Base-by-base conservation (phyloP, 30 jellyfish, hydroid and myxozoan species). In the Pelagia noctiluca region DNA sequence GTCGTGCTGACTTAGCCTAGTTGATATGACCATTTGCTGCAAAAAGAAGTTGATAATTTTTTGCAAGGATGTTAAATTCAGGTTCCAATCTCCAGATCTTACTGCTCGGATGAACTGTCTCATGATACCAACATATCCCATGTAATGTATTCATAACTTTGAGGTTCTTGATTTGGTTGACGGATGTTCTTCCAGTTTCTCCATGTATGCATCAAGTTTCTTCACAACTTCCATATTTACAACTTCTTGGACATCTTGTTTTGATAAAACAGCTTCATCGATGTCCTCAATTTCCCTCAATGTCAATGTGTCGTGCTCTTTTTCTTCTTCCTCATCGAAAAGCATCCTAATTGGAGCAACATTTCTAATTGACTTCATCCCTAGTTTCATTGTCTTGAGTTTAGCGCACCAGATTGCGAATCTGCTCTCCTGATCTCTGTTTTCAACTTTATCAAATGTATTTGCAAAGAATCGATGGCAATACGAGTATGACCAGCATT, bases 21-120 rank as follows among this genome's bases (percentile, higher is more conserved):
- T 60, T 35, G 71, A 60, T 83, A 36, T 83, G 94, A 13, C 94
- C 94, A 24, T 89, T 8, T 4, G 94, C 94, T 11, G 94, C 94
- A 50, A 83, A 61, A n/a, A n/a, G 11, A 65, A 38, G 32, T 48
- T 48, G 1, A 85, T 86, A 86, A 75, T 85, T 10, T 85, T 46
- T 21, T 77, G 1, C 13, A 70, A 12, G 11, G 53, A 26, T 50
- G 34, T 29, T 1, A 73, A 86, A 35, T 85, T 92, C 35, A 74
- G 33, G 0, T 25, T 50, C 92, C 91, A 75, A 62, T 85, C 64
- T 2, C 71, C 36, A 34, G 81, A 52, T 63, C 95, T 57, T 62
- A 75, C 95, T 22, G 95, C 95, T 1, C 7, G 13, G 47, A 85
- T 85, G 76, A 74, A 75, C 28, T 28, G 33, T 53, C 60, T 75